Evolutionary conservation across 2,888 invertebrate genomes (phyloP), one percentile per base, ranked within the genome.

Genomic region (Halocaridina rubra): DNA sequence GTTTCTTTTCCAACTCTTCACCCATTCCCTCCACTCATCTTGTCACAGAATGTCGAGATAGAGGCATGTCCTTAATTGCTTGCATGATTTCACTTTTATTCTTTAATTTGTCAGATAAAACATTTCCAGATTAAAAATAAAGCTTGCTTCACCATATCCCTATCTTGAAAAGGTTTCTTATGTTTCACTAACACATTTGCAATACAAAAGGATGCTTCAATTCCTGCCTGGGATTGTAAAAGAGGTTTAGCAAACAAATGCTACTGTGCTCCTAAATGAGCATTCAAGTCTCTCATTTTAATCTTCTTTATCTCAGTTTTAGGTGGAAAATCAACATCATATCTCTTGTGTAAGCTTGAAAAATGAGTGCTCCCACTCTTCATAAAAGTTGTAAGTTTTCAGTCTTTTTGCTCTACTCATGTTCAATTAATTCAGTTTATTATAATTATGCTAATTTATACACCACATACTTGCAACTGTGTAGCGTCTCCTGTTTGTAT

Each of bases 1-100:
- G 57, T 46, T 78, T 32, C 29, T 53, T 53, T 19, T 39, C 71
- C 53, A 80, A 46, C n/a, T 69, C 69, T 46, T 80, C 69, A 69
- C 67, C 69, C 46, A 80, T 80, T 19, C 33, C 4, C 69, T 57
- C 46, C 39, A 39, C 39, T 39, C 53, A 71, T 69, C 57, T 69
- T 46, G 69, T 27, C 27, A 76, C 59, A 76, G 59, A 46, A 16
- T 76, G 39, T 76, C 59, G n/a, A 19, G 76, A 76, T 27, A 76
- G n/a, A 46, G 39, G 76, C 22, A 53, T n/a, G 27, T 57, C 22
- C 32, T 76, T 76, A 76, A 76, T 76, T 46, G 59, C 76, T 19
- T n/a, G 53, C 57, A 57, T 57, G 39, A 74, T 74, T 74, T 33
- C 74, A 46, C 19, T 46, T 32, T 57, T 57, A 32, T 76, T 57